A percentile compares a stretch with the other conserved stretches of the same genome.
phyloP scores from a whole-genome alignment of 2,113 vertebrate species.

The Pelusios castaneus region DNA sequence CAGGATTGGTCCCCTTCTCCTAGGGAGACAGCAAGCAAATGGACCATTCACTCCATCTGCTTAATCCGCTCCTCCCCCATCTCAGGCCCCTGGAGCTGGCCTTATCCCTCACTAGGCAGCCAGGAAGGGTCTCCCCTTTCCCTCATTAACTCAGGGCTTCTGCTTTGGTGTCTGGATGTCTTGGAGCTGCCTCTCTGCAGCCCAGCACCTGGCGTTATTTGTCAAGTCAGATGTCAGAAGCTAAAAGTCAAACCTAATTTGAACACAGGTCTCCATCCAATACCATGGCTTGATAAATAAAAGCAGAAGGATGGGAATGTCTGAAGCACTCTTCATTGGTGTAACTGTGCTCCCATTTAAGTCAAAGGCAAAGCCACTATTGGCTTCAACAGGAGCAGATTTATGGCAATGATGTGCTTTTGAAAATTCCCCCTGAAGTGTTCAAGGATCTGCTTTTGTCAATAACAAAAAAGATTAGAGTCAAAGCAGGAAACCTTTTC shows the following conservation, averaged over 20 bases:
- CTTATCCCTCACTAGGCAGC: too few relatives aligned
- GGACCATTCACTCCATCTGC: too few relatives aligned
- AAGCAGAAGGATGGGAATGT: neutral
- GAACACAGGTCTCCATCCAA: accelerated
- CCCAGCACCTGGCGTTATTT: too few relatives aligned
- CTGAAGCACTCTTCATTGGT: neutral
- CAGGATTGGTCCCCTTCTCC: too few relatives aligned
- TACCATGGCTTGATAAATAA: neutral
- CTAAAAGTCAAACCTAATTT: neutral
- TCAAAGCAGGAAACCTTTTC: slow-evolving; percentile 7
- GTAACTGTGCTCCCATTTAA: neutral
- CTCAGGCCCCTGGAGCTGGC: too few relatives aligned
- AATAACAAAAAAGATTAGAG: slow-evolving; percentile 31
- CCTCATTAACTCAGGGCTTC: too few relatives aligned
- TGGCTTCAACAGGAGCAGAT: neutral
- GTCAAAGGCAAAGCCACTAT: neutral
- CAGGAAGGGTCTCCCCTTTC: too few relatives aligned
- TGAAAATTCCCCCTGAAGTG: slow-evolving; percentile 12
- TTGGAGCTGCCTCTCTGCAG: too few relatives aligned
- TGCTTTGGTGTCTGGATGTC: too few relatives aligned
- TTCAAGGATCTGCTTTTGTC: slow-evolving; percentile 34
- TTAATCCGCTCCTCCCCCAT: too few relatives aligned
- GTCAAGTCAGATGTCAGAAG: neutral
- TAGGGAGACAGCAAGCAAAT: too few relatives aligned
- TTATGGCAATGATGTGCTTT: neutral